Evolutionary conservation across 2,113 vertebrate genomes (phyloP).

Genomic region (Leptobrachium ailaonicum): DNA sequence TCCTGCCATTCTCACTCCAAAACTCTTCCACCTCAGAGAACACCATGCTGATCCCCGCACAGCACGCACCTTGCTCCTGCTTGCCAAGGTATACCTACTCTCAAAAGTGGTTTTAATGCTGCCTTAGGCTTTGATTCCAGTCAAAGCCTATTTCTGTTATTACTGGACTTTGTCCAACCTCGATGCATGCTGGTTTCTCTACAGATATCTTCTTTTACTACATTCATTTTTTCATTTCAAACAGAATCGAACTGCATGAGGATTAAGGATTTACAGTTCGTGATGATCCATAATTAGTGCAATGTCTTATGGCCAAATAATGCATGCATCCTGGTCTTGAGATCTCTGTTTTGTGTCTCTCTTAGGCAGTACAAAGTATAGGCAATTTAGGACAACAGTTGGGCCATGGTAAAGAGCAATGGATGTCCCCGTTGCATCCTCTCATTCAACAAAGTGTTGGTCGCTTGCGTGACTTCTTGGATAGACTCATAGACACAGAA

Average conservation of each 20-base stretch:
- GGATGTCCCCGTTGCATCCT: slow-evolving; percentile 86
- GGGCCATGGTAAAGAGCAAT: slow-evolving; percentile 88
- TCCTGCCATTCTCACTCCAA: slow-evolving; percentile 84
- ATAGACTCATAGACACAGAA: slow-evolving; percentile 78
- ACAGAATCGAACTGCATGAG: no score
- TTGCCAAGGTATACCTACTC: slow-evolving; percentile 78
- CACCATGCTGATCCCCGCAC: slow-evolving; percentile 84
- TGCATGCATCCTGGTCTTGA: no score
- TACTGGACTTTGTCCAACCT: not conserved
- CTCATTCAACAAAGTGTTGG: slow-evolving; percentile 79
- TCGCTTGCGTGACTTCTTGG: slow-evolving; percentile 80
- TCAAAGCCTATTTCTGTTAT: not conserved
- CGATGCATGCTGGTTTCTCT: not conserved
- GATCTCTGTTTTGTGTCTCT: no score
- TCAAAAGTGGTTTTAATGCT: not conserved
- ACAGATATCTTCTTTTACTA: no score
- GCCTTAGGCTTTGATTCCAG: not conserved
- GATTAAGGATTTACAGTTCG: no score
- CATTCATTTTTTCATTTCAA: no score
- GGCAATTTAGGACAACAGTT: slow-evolving; percentile 89
- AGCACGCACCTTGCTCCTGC: slow-evolving; percentile 79
- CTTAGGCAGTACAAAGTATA: slow-evolving; percentile 84
- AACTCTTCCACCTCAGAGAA: slow-evolving; percentile 86
- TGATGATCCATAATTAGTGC: no score
- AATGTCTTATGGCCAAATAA: not conserved